phyloP scores from a whole-genome alignment of 64 coral and sea anemone species.

The Acropora tenuis region DNA sequence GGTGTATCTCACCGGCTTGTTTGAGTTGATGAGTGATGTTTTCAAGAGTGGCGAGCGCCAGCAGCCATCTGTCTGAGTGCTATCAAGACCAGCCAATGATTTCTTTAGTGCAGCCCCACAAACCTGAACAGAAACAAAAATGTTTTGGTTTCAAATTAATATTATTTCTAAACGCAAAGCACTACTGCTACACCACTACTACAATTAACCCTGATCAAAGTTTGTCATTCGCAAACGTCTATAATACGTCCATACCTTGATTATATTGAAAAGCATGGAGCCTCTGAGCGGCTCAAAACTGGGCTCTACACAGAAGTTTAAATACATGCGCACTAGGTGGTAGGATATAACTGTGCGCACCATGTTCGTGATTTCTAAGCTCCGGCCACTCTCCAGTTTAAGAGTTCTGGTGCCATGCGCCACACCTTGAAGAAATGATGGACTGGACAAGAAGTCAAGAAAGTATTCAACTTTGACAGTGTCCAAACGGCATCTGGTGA shows the following conservation, averaged over 20 bases:
- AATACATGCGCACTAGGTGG: slow-evolving; percentile 67
- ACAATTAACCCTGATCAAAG: neutral
- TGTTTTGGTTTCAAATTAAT: neutral
- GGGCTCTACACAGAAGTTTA: slow-evolving; percentile 48
- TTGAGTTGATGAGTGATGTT: slow-evolving; percentile 18
- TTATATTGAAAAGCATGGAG: slow-evolving; percentile 71
- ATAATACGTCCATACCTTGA: slow-evolving; percentile 47
- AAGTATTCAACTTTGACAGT: slow-evolving; percentile 68
- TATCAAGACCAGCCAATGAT: slow-evolving; percentile 34
- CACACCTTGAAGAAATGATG: slow-evolving; percentile 80
- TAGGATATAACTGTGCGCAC: slow-evolving; percentile 15
- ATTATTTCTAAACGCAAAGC: slow-evolving; percentile 3
- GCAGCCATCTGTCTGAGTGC: slow-evolving; percentile 52
- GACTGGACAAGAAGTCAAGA: slow-evolving; percentile 76
- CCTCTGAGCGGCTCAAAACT: slow-evolving; percentile 55
- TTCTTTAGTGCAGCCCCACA: slow-evolving; percentile 65
- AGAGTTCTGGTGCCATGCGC: slow-evolving; percentile 72
- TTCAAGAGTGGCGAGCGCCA: slow-evolving; percentile 48
- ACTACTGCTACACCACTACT: slow-evolving; percentile 8
- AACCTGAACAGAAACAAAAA: slow-evolving; percentile 24
- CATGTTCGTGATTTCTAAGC: slow-evolving; percentile 73
- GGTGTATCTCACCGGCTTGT: slow-evolving; percentile 5
- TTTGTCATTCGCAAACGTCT: neutral
- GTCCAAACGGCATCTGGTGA: slow-evolving; percentile 8
- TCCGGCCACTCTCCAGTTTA: no score